These are phyloP conservation scores for Trichoplusia ni DNA, from an alignment of 1,140 invertebrate species.

Conservation along the genomic window DNA sequence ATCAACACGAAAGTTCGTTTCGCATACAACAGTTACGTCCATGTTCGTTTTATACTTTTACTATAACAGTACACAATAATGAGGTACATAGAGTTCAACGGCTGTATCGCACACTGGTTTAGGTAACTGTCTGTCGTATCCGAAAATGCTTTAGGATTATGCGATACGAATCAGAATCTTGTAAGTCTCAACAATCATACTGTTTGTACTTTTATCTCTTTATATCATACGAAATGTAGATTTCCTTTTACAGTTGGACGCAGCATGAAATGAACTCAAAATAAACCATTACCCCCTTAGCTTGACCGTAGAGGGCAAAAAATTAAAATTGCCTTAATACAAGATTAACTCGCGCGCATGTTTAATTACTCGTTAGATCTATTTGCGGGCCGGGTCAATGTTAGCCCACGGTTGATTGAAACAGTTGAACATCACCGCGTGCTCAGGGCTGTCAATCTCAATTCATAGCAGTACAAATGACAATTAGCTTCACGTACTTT, in stretches of 20 bases:
- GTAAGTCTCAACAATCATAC: too few species aligned
- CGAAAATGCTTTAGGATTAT: too few species aligned
- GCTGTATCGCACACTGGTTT: not conserved
- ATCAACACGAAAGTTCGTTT: too few species aligned
- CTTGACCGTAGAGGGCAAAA: not conserved
- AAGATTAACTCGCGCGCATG: conserved; percentile 20
- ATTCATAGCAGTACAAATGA: conserved; percentile 30
- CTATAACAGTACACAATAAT: not conserved
- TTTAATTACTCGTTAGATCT: conserved; percentile 28
- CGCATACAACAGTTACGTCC: not conserved
- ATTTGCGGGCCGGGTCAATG: conserved; percentile 48
- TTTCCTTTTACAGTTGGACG: too few species aligned
- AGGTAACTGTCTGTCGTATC: too few species aligned
- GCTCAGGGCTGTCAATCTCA: conserved; percentile 42
- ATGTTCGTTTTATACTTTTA: not conserved
- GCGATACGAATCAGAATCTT: too few species aligned
- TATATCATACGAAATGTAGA: too few species aligned
- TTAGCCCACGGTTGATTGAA: conserved; percentile 49
- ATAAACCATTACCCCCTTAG: not conserved
- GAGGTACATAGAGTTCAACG: not conserved
- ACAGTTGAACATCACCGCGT: conserved; percentile 41
- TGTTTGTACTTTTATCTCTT: too few species aligned
- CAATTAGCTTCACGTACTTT: conserved; percentile 31
- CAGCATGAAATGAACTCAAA: too few species aligned
- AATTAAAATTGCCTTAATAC: conserved; percentile 8